Base-by-base conservation (phyloP, 2,888 invertebrate genomes). In the Zaprionus obscuricornis region DNA sequence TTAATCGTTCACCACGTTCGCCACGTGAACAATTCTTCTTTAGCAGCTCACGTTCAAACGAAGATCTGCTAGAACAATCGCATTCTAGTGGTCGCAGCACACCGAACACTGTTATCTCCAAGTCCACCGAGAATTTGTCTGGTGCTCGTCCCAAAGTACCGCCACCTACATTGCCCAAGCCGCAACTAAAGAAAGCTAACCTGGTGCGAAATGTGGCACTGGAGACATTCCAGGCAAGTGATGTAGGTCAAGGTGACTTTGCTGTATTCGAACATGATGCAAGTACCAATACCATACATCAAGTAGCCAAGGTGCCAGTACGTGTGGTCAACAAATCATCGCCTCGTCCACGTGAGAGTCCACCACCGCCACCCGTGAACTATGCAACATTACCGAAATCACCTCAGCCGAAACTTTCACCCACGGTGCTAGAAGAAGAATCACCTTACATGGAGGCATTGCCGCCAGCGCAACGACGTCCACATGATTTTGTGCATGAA, bases 351-450 rank as follows among this genome's bases (percentile, higher is more conserved):
- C 85, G 83, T 16, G 90, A 89, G 7, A 87, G 89, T 57, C 90
- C 90, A 2, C 90, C 90, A 7, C 90, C 90, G n/a, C 90, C 90
- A 24, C 90, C 90, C 8, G 74, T 90, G 1, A 90, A 89, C 58
- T 88, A 68, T 47, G 68, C 86, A 22, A 90, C 90, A 2, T 34
- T 90, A 59, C 90, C 90, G 11, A 88, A 76, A 36, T 52, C 59
- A 17, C 69, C 79, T 2, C 16, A 77, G 16, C 36, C 79, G 6
- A 56, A 56, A 17, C 4, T 52, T 1, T 14, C 68, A 4, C 29
- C 67, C 2, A 18, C 55, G 1, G 20, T 60, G 39, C 18, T 50
- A 1, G 69, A 79, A 1, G 69, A 79, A 37, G 88, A 88, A 47
- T 66, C 86, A 2, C 64, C 72, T 1, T 88, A 88, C 36, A 70